These are phyloP conservation scores for Oreohelix idahoensis DNA, from an alignment of 1,140 invertebrate species.

Conservation along the genomic window DNA sequence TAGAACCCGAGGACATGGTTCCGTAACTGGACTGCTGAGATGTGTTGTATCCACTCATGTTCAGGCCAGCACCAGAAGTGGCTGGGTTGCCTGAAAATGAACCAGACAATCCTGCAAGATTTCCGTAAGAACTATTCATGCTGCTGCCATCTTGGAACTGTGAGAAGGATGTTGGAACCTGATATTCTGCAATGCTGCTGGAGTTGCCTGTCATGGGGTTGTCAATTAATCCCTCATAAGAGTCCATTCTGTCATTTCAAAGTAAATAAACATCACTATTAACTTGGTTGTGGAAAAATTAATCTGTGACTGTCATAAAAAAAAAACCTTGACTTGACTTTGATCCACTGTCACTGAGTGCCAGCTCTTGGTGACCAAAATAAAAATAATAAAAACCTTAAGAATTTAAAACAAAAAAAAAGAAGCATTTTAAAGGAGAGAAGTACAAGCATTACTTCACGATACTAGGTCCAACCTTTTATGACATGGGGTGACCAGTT, in stretches of 20 bases:
- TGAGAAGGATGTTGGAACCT: slow-evolving; percentile 18
- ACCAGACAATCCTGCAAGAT: slow-evolving; percentile 3
- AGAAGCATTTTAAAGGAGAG: no score
- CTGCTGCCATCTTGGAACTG: slow-evolving; percentile 18
- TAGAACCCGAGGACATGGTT: background rate
- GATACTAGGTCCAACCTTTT: no score
- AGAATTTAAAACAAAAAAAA: no score
- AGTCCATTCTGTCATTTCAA: slow-evolving; percentile 6
- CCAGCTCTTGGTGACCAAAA: no score
- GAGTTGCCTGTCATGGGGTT: slow-evolving; percentile 9
- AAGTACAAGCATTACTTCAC: no score
- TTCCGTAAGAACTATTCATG: slow-evolving; percentile 9
- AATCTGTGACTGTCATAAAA: no score
- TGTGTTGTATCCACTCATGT: slow-evolving; percentile 18
- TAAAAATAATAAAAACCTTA: no score
- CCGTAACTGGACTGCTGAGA: slow-evolving; percentile 15
- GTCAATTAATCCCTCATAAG: slow-evolving; percentile 27
- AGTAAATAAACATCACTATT: background rate
- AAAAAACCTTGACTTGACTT: no score
- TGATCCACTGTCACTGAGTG: no score
- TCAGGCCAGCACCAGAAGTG: background rate
- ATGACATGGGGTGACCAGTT: no score
- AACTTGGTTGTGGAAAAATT: background rate
- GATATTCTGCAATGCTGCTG: slow-evolving; percentile 8
- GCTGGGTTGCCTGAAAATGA: slow-evolving; percentile 17